A percentile compares a stretch with the other conserved stretches of the same genome.
Evolutionary conservation across 2,888 invertebrate species (phyloP).

Genomic region (Lithosia quadra): DNA sequence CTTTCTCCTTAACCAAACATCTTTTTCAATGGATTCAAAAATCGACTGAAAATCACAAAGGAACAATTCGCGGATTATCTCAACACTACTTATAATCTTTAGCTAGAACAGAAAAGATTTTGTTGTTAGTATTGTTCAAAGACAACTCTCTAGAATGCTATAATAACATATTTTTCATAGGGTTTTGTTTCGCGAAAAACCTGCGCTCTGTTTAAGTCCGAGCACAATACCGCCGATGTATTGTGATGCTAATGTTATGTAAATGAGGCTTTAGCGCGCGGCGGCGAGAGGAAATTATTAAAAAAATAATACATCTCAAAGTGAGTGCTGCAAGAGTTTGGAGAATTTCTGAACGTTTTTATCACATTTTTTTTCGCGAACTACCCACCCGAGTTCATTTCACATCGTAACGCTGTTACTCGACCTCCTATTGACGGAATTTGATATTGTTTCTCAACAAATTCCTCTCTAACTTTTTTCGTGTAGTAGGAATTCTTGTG

Average conservation of each 20-base stretch:
- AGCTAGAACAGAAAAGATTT: slow-evolving; percentile 32
- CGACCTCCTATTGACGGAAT: slow-evolving; percentile 47
- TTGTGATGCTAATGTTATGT: slow-evolving; percentile 71
- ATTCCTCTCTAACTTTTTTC: slow-evolving; percentile 31
- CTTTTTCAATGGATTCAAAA: too few species aligned
- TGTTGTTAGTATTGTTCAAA: slow-evolving; percentile 37
- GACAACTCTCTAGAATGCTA: slow-evolving; percentile 39
- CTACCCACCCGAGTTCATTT: slow-evolving; percentile 46
- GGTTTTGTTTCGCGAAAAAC: slow-evolving; percentile 43
- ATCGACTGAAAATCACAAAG: too few species aligned
- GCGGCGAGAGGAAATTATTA: slow-evolving; percentile 52
- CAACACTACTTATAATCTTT: not conserved
- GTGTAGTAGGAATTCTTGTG: slow-evolving; percentile 28
- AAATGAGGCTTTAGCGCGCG: slow-evolving; percentile 51
- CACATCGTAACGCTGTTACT: slow-evolving; percentile 38
- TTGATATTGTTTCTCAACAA: slow-evolving; percentile 41
- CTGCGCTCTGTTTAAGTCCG: slow-evolving; percentile 44
- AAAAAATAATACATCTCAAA: slow-evolving; percentile 48
- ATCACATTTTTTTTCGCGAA: slow-evolving; percentile 20
- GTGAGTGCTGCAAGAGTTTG: slow-evolving; percentile 36
- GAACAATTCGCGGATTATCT: too few species aligned
- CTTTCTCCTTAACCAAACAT: too few species aligned
- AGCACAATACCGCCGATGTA: slow-evolving; percentile 50
- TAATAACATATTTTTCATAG: slow-evolving; percentile 53
- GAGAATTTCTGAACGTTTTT: slow-evolving; percentile 37